These are phyloP conservation scores for Calypte anna DNA, from an alignment of 2,113 vertebrate species.

Conservation along the genomic window DNA sequence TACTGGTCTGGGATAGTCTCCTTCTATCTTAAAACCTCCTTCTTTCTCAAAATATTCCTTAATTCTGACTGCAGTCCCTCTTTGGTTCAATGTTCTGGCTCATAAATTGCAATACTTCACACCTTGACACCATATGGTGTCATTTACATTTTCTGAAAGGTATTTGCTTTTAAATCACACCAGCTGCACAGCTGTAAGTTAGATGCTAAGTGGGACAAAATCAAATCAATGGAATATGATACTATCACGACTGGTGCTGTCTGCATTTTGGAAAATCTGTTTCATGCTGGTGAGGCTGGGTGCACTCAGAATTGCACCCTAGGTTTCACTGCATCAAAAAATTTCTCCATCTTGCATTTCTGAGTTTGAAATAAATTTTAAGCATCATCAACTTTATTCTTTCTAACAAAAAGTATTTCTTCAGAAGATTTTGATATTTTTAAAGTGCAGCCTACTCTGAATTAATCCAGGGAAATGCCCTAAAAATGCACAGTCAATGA, in stretches of 20 bases:
- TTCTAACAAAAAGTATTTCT: not conserved
- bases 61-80: not conserved
- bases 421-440: not conserved
- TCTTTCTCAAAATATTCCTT: not conserved
- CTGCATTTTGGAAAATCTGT: not conserved
- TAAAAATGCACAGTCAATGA: not conserved
- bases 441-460: not conserved
- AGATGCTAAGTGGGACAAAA: not conserved
- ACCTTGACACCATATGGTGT: not conserved
- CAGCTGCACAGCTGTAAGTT: constrained; percentile 6
- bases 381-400: not conserved
- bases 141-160: not conserved
- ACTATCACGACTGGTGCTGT: not conserved
- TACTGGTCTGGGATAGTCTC: not conserved
- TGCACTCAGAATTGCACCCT: not conserved
- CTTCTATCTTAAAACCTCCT: not conserved
- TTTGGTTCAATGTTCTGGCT: not conserved
- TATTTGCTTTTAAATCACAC: constrained; percentile 31
- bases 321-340: not conserved
- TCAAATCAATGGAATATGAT: not conserved
- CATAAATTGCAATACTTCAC: not conserved
- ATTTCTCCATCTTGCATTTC: not conserved
- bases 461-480: not conserved
- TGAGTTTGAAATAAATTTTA: not conserved
- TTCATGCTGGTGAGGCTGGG: not conserved